Base-by-base conservation (phyloP, 2,797 vertebrate genomes). In the Chrosomus eos region DNA sequence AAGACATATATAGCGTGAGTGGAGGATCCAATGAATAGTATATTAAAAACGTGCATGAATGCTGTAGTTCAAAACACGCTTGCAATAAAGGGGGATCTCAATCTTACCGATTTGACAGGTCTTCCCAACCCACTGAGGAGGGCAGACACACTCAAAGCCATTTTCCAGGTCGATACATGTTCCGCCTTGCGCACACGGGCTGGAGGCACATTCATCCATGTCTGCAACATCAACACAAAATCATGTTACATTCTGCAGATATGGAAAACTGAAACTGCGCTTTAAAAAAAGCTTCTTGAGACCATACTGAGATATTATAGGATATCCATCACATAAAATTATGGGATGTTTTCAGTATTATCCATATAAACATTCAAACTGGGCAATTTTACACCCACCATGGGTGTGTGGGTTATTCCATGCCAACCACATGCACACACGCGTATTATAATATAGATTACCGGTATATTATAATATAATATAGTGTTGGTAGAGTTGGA, bases 141-240 rank as follows among this genome's bases (percentile, higher is more conserved):
- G 97, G 89, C 98, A 99, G 89, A 97, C 91, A 33, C 98, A 99
- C 93, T 98, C 95, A 0, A 98, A 99, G n/a, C 96, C 93, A n/a
- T 97, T 96, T 88, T 97, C 92, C 88, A 92, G 91, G 90, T 99
- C 96, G 72, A 98, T 93, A 64, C 98, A 99, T 84, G 96, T 98
- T 90, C 97, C 97, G 4, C 97, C 97, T 0, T 94, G 94, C 48
- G 96, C 96, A 72, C 98, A 99, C 0, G 98, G 98, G 81, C 91
- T 95, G 10, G 97, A 97, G 10, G 94, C 95, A 5, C 98, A 99
- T 88, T 98, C 96, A 0, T 98, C 95, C 81, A 97, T 88, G 92
- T 97, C 98, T 99, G 94, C 9, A 82, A 90, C 5, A 84, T 70
- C 40, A 72, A 7, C 26, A 80, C 40, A 81, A 53, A 82, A 31